Base-by-base conservation (phyloP, 2,113 vertebrate genomes). In the Gasterosteus nipponicus region DNA sequence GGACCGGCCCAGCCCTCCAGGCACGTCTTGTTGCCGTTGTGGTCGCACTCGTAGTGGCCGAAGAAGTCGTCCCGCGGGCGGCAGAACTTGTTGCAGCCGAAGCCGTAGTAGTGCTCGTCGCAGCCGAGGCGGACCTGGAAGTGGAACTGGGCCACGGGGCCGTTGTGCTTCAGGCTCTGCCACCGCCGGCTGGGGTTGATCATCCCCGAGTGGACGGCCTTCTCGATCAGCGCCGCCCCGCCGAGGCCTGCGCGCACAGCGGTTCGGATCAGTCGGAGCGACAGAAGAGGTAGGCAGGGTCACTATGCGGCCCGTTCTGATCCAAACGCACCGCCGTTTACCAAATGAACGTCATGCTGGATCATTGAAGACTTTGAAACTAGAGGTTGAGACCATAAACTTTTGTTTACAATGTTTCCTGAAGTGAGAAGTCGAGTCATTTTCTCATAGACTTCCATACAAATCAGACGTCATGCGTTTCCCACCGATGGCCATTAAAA, bases 11-110 rank as follows among this genome's bases (percentile, higher is more conserved):
- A 98, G 86, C 97, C 97, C 82, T 98, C 96, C 93, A 97, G 84
- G 70, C 97, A 98, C 10, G 96, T 97, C 89, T 97, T 98, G 92
- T 97, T 97, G 76, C 97, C 97, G 0, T 97, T 96, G 90, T 95
- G 95, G 87, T 98, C 97, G 1, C 97, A 98, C 75, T 94, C 95
- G 8, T 96, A 96, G 83, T 98, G 97, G 31, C 96, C 97, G 65
- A 98, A 98, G 89, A 97, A 98, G 87, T 97, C 96, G 7, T 98
- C 96, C 53, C 96, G 89, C 0, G 97, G 96, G 0, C 97, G 95
- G 68, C 97, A 98, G 84, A 97, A 96, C 85, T 96, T 97, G 90
- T 97, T 98, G 92, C 97, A 98, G 79, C 96, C 95, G 33, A 96
- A 96, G 77, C 97, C 96, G 0, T 96, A 97, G 86, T 98, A 98